Base-by-base conservation (phyloP, 1,140 invertebrate genomes). In the Atta cephalotes region DNA sequence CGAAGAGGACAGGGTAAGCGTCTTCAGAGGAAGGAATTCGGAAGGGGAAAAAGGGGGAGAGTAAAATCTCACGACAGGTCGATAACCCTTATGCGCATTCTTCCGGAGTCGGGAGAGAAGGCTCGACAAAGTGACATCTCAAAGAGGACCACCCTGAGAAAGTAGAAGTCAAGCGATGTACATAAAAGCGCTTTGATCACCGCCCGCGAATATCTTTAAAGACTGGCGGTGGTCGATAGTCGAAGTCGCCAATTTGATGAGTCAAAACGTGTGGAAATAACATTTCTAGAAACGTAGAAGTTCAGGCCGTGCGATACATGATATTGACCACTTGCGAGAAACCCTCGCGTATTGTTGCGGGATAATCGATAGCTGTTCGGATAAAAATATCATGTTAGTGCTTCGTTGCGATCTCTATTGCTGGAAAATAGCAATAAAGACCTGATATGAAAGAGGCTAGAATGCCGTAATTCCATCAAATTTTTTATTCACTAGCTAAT, bases 31-130 rank as follows among this genome's bases (percentile, higher is more conserved):
- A 62, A 49, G 21, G 28, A 90, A 89, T 82, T 82, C 25, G 56
- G 25, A 68, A 77, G 45, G 28, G 60, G 25, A 0, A 65, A 65
- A 25, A 0, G n/a, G 49, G 45, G 39, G 28, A 89, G 49, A 45
- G n/a, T 39, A 66, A 78, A 89, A 77, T 90, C 62, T 49, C 51
- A 49, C 62, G 76, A 53, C 7, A 76, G 88, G 85, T 90, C 86
- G 68, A 90, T 89, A 87, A 82, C 85, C 88, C 62, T 21, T 74
- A 62, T n/a, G 68, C 74, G 74, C 70, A 56, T 87, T 84, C 63
- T 87, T 77, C 28, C 21, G 28, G 72, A 77, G 39, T 60, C 18
- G n/a, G 63, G 51, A 51, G 60, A 18, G 21, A 53, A 35, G 39
- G 21, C 51, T 35, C 65, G 51, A 62, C 39, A 31, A 70, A 70